Conservation (phyloP, 2,113 vertebrate genomes). For the Leucopsar rothschildi region DNA sequence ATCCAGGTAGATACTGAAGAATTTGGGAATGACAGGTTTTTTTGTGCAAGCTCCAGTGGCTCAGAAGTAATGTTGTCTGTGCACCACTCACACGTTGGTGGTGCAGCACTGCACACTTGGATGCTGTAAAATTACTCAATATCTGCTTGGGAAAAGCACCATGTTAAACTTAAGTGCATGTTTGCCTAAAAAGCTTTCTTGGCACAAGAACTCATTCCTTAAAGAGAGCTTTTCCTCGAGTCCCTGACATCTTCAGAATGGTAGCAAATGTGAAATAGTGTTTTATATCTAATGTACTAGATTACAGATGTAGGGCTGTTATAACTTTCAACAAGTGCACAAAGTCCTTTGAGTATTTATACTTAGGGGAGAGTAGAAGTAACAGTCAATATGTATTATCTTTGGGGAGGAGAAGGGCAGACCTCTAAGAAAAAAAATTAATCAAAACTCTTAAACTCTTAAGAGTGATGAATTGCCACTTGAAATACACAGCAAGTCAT, state of each 20-base stretch:
- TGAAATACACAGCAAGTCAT: neutral
- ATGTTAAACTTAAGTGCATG: neutral
- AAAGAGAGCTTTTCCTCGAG: neutral
- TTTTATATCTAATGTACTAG: neutral
- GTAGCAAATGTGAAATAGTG: neutral
- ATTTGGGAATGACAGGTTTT: neutral
- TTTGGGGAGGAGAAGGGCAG: neutral
- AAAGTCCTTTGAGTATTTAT: neutral
- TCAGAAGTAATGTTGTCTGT: neutral
- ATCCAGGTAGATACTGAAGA: neutral
- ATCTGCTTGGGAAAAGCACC: neutral
- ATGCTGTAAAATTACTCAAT: neutral
- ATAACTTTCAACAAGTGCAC: neutral
- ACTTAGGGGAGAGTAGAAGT: neutral
- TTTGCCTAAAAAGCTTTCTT: neutral
- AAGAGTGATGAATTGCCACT: neutral
- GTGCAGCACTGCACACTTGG: neutral
- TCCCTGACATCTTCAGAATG: neutral
- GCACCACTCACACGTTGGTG: neutral
- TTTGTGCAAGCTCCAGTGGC: neutral
- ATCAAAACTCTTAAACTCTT: neutral
- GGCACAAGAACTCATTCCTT: neutral
- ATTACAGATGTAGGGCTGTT: neutral
- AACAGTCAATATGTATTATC: neutral
- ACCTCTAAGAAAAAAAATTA: neutral